Conservation (phyloP, 2,888 invertebrate genomes). For the Acleris laterana region DNA sequence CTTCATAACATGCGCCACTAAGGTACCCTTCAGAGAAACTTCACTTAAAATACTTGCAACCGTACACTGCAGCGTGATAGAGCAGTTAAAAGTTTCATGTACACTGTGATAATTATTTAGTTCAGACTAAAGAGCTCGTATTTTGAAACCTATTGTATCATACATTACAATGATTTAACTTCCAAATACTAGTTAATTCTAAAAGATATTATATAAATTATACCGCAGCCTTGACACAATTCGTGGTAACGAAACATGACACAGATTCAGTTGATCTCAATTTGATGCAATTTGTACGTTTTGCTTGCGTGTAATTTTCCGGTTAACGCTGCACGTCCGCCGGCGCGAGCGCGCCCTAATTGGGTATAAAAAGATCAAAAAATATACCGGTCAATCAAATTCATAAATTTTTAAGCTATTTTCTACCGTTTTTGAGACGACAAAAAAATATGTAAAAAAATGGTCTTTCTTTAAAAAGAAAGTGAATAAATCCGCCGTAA, state of each 20-base stretch:
- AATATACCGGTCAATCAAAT: neutral
- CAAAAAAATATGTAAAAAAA: too few relatives aligned
- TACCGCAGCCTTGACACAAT: conserved; percentile 27
- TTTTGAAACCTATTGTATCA: too few relatives aligned
- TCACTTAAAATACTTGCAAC: neutral
- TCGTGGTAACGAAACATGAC: conserved; percentile 20
- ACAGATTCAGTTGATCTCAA: conserved; percentile 24
- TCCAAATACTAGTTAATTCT: neutral
- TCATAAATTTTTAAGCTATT: too few relatives aligned
- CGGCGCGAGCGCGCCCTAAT: conserved; percentile 16
- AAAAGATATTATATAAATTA: conserved; percentile 4
- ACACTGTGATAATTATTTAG: neutral
- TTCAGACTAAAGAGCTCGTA: neutral
- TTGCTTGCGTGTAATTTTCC: conserved; percentile 9
- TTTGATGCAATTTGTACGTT: conserved; percentile 23
- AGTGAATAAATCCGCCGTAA: too few relatives aligned
- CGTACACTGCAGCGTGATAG: too few relatives aligned
- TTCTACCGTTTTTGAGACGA: too few relatives aligned
- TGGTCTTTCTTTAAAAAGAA: too few relatives aligned
- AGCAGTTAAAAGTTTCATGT: too few relatives aligned
- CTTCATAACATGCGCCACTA: conserved; percentile 15
- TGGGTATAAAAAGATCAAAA: conserved; percentile 20
- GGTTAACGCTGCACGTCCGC: conserved; percentile 5
- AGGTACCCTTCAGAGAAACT: neutral
- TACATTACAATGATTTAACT: too few relatives aligned